phyloP scores from a whole-genome alignment of 2,888 invertebrate species.

The Brassicogethes aeneus region DNA sequence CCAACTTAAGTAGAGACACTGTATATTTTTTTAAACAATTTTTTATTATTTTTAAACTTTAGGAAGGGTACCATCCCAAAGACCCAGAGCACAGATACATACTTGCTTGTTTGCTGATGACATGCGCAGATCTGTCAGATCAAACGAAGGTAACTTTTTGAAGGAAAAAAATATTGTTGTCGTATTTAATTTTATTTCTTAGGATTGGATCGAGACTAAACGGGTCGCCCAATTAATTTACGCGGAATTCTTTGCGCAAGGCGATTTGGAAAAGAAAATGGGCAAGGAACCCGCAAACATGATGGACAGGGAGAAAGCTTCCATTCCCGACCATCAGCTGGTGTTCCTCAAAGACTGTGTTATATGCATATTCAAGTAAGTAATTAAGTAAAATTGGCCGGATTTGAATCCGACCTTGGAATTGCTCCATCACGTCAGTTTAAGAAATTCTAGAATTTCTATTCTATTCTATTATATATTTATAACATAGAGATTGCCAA shows the following conservation, averaged over 20 bases:
- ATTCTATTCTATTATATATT: too few species aligned
- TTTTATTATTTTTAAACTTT: constrained; percentile 11
- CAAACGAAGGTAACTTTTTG: constrained; percentile 60
- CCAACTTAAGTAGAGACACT: too few species aligned
- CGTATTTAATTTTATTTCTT: too few species aligned
- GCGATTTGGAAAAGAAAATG: constrained; percentile 73
- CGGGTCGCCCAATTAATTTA: constrained; percentile 45
- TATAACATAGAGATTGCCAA: too few species aligned
- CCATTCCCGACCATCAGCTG: constrained; percentile 74
- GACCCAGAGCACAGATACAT: constrained; percentile 48
- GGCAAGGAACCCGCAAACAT: constrained; percentile 62
- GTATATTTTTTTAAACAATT: too few species aligned
- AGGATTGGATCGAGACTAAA: constrained; percentile 47
- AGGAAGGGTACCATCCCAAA: constrained; percentile 28
- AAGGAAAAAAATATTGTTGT: constrained; percentile 3
- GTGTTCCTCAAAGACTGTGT: constrained; percentile 52
- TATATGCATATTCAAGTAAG: constrained; percentile 45
- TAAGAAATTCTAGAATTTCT: too few species aligned
- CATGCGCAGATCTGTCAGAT: constrained; percentile 78
- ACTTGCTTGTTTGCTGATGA: constrained; percentile 68
- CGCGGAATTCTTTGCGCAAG: constrained; percentile 80
- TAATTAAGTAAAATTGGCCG: too few species aligned
- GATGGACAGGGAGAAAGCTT: constrained; percentile 76
- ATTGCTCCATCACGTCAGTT: too few species aligned
- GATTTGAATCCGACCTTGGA: too few species aligned